Conservation (phyloP, 2,113 vertebrate species). For the Tamias sibiricus region DNA sequence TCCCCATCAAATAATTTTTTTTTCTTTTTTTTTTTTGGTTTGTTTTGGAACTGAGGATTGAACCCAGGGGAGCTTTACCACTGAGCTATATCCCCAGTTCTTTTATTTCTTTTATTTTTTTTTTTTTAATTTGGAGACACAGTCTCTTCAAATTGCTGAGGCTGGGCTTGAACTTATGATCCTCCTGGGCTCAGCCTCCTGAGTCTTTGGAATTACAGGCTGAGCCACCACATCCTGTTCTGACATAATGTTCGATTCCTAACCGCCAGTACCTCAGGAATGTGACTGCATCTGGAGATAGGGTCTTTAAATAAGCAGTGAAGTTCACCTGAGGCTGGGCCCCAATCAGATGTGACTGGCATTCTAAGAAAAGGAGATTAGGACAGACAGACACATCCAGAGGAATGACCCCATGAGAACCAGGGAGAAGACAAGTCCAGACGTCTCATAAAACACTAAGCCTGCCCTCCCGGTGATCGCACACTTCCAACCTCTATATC, state of each 20-base stretch:
- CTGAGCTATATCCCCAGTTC: no score
- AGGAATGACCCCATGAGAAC: neutral
- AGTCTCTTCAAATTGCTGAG: no score
- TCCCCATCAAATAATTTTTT: no score
- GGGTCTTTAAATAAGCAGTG: neutral
- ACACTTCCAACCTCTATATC: neutral
- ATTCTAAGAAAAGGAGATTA: neutral
- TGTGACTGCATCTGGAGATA: neutral
- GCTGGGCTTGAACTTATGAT: no score
- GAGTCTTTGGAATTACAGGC: no score
- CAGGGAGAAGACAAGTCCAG: neutral
- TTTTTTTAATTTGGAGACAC: no score
- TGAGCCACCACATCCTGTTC: no score
- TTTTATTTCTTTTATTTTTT: no score
- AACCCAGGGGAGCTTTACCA: no score
- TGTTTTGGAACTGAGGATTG: no score
- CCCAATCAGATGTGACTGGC: neutral
- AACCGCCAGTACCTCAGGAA: neutral
- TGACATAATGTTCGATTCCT: neutral
- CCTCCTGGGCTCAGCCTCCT: no score
- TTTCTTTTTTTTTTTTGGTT: no score
- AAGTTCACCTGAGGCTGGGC: neutral
- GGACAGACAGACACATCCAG: neutral
- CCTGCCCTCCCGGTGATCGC: neutral
- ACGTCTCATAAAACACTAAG: neutral